phyloP scores from a whole-genome alignment of 2,113 vertebrate species.

The Prunella fulvescens region DNA sequence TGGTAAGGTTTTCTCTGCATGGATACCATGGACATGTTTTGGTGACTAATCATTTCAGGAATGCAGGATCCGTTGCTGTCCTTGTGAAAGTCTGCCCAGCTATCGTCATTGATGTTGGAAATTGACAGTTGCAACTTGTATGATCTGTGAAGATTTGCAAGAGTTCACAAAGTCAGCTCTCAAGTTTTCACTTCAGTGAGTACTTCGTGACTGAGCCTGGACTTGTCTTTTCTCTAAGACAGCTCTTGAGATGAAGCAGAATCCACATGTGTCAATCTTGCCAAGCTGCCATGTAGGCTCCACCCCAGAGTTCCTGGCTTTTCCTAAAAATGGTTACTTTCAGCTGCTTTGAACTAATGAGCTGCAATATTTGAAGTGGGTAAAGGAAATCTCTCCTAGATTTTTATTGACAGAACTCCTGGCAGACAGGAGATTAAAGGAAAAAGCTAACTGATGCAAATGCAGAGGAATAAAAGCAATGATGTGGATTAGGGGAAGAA shows the following conservation, averaged over 20 bases:
- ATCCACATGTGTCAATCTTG: accelerated
- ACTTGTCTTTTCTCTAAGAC: neutral
- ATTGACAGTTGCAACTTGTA: neutral
- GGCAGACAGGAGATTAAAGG: neutral
- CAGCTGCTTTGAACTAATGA: neutral
- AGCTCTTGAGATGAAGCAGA: neutral
- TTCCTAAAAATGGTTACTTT: neutral
- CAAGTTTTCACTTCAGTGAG: neutral
- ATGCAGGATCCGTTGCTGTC: neutral
- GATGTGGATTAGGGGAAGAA: neutral
- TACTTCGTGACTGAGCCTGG: neutral
- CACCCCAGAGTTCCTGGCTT: neutral
- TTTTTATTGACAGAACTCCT: neutral
- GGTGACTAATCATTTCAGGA: neutral
- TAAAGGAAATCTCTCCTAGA: neutral
- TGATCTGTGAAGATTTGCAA: neutral
- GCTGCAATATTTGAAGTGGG: neutral
- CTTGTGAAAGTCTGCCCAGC: neutral
- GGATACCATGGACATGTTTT: neutral
- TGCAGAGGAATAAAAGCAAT: neutral
- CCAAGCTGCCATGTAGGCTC: neutral
- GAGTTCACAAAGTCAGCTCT: neutral
- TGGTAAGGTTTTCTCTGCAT: neutral
- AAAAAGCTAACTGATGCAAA: neutral
- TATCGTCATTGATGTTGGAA: neutral